These are phyloP conservation scores for Cancer borealis DNA, from an alignment of 2,888 invertebrate genomes.

Conservation along the genomic window DNA sequence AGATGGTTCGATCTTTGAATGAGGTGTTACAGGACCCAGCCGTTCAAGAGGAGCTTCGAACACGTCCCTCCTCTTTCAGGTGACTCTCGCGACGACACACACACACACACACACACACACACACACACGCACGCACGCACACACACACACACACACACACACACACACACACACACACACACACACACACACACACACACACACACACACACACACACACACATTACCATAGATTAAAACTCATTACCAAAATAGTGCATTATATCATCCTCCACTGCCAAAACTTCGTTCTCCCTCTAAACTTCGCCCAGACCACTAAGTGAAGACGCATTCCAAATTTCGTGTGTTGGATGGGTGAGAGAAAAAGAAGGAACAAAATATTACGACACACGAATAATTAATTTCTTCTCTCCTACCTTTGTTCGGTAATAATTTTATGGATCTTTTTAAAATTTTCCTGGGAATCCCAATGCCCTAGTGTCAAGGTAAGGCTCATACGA, in stretches of 20 bases:
- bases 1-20: background rate
- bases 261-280: too few species aligned
- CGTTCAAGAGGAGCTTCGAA: background rate
- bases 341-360: too few species aligned
- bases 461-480: background rate
- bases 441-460: background rate
- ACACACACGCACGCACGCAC: conserved; percentile 7
- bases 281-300: too few species aligned
- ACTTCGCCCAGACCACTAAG: too few species aligned
- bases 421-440: background rate
- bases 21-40: background rate
- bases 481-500: background rate
- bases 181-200: too few species aligned
- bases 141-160: background rate
- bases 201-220: too few species aligned
- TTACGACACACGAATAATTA: too few species aligned
- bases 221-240: too few species aligned
- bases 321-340: too few species aligned
- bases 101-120: background rate
- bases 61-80: background rate
- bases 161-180: too few species aligned
- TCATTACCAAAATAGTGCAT: too few species aligned
- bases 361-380: too few species aligned
- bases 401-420: background rate
- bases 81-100: background rate